phyloP scores from a whole-genome alignment of 1,140 invertebrate genomes.

The Mamestra configurata region DNA sequence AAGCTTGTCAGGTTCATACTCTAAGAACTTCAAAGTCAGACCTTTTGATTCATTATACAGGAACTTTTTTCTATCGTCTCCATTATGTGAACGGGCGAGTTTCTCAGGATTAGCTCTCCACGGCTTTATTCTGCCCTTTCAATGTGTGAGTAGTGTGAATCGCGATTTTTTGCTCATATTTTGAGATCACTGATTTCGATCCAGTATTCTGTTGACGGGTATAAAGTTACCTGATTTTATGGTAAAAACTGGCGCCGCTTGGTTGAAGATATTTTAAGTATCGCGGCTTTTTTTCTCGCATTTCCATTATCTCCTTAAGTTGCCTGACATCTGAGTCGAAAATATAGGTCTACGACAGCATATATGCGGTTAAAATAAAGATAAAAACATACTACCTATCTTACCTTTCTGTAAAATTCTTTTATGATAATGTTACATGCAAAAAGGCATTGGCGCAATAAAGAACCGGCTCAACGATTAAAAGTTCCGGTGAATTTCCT shows the following conservation, averaged over 20 bases:
- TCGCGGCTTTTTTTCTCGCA: background rate
- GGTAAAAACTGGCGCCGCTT: slow-evolving; percentile 7
- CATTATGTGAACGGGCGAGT: slow-evolving; percentile 37
- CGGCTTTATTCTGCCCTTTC: slow-evolving; percentile 24
- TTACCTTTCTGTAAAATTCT: background rate
- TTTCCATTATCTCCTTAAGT: background rate
- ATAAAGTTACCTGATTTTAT: slow-evolving; percentile 38
- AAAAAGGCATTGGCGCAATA: background rate
- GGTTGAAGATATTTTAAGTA: slow-evolving; percentile 5
- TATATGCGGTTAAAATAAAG: background rate
- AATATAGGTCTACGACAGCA: background rate
- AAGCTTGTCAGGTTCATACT: background rate
- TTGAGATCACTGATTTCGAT: slow-evolving; percentile 37
- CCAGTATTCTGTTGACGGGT: slow-evolving; percentile 19
- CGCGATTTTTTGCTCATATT: slow-evolving; percentile 28
- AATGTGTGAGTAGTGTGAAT: background rate
- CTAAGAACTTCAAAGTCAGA: slow-evolving; percentile 15
- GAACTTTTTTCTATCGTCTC: slow-evolving; percentile 36
- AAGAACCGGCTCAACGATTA: slow-evolving; percentile 43
- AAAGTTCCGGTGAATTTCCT: slow-evolving; percentile 30
- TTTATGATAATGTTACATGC: background rate
- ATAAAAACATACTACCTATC: background rate
- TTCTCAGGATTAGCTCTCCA: slow-evolving; percentile 28
- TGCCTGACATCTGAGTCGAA: background rate
- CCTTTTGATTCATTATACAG: slow-evolving; percentile 42